phyloP scores from a whole-genome alignment of 53 echinoderm and acorn worm genomes.

The Astropecten irregularis region DNA sequence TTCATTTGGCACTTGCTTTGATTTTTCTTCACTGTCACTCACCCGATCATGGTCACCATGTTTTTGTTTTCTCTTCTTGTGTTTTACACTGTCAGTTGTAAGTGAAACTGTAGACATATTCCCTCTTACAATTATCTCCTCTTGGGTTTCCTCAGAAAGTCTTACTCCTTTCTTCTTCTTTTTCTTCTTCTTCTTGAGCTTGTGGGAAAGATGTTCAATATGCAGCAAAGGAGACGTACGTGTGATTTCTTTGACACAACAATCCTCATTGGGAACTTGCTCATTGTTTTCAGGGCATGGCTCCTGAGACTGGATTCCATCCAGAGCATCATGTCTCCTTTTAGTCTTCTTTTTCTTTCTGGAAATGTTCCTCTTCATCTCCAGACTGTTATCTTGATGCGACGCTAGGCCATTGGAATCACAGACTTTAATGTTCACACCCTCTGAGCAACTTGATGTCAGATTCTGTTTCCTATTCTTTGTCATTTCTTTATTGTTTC shows the following conservation, averaged over 20 bases:
- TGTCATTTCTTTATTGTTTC: conserved; percentile 3
- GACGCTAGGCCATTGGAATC: not conserved
- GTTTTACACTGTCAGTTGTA: too few relatives aligned
- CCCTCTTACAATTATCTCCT: too few relatives aligned
- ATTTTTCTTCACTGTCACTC: too few relatives aligned
- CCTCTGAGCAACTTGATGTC: not conserved
- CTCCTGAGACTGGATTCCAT: too few relatives aligned
- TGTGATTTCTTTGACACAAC: not conserved
- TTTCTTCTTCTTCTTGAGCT: too few relatives aligned
- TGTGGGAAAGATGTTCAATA: too few relatives aligned
- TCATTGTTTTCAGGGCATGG: not conserved
- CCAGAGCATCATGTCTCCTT: not conserved
- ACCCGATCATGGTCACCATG: too few relatives aligned
- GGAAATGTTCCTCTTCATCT: not conserved
- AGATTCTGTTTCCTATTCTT: not conserved
- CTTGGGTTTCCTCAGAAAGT: too few relatives aligned
- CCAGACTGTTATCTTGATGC: not conserved
- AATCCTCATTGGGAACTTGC: not conserved
- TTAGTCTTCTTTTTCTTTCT: conserved; percentile 23
- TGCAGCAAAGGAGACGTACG: too few relatives aligned
- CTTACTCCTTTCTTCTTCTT: not conserved
- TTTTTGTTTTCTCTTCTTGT: too few relatives aligned
- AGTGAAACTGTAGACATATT: too few relatives aligned
- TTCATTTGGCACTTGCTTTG: too few relatives aligned
- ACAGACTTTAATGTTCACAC: not conserved